phyloP scores from a whole-genome alignment of 2,888 invertebrate species.

The Agonum fuliginosum region DNA sequence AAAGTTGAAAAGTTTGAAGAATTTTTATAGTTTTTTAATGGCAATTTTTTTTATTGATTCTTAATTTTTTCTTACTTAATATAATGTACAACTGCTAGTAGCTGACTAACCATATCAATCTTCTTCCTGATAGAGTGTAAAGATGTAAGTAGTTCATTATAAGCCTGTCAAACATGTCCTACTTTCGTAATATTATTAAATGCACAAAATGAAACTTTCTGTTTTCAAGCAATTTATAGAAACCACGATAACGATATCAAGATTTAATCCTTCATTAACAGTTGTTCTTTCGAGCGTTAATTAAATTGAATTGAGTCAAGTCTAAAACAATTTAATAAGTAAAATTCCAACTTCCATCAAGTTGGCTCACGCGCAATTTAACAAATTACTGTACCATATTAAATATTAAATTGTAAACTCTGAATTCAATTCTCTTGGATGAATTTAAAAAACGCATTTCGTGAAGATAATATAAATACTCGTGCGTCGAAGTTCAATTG shows the following conservation, averaged over 20 bases:
- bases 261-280: constrained; percentile 19
- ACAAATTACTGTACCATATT: constrained; percentile 2
- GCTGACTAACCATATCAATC: too few relatives aligned
- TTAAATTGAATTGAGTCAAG: constrained; percentile 10
- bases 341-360: constrained; percentile 11
- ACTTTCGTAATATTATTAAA: too few relatives aligned
- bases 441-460: constrained; percentile 26
- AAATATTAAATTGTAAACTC: background rate
- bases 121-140: too few relatives aligned
- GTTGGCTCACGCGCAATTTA: constrained; percentile 14
- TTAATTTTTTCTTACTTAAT: too few relatives aligned
- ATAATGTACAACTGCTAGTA: too few relatives aligned
- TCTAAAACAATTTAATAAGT: constrained; percentile 18
- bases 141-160: too few relatives aligned
- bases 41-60: too few relatives aligned
- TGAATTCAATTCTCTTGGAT: background rate
- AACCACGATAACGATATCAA: background rate
- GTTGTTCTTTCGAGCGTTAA: constrained; percentile 5
- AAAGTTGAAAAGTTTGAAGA: too few relatives aligned
- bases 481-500: background rate
- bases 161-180: too few relatives aligned
- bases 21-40: too few relatives aligned
- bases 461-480: constrained; percentile 32
- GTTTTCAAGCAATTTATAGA: too few relatives aligned
- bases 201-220: too few relatives aligned